A percentile compares a stretch with the other conserved stretches of the same genome.
Conservation (phyloP, 2,797 vertebrate species). For the Macropus fuliginosus region DNA sequence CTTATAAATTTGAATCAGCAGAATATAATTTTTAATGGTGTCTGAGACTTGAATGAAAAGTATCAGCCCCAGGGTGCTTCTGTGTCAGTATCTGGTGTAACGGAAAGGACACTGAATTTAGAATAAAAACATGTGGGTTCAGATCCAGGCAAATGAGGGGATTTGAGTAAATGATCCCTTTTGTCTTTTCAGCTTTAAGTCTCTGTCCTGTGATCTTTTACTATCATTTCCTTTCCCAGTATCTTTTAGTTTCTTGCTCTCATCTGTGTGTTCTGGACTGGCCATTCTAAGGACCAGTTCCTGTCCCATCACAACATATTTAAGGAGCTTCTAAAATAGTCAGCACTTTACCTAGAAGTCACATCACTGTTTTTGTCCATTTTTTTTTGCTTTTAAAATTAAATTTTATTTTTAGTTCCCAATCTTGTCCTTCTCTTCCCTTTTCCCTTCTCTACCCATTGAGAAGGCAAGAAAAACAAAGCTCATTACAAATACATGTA, state of each 20-base stretch:
- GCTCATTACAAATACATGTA: too few relatives aligned
- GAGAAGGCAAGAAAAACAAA: too few relatives aligned
- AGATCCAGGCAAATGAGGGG: neutral
- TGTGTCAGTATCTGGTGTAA: neutral
- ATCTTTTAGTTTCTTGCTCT: neutral
- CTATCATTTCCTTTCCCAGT: neutral
- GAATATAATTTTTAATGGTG: neutral
- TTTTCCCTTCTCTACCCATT: too few relatives aligned
- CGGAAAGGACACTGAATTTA: neutral
- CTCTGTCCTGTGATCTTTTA: neutral
- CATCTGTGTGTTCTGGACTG: neutral
- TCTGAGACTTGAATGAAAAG: neutral
- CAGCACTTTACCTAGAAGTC: neutral
- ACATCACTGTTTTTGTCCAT: rapidly evolving
- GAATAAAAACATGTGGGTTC: neutral
- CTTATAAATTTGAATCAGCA: neutral
- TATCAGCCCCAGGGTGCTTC: neutral
- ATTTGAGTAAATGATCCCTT: neutral
- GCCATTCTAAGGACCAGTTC: rapidly evolving
- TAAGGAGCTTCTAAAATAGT: too few relatives aligned
- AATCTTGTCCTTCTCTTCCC: too few relatives aligned
- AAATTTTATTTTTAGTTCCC: too few relatives aligned
- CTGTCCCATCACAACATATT: neutral
- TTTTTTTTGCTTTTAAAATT: too few relatives aligned
- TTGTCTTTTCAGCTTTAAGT: neutral